Conservation (phyloP, 2,888 invertebrate genomes). For the Leptarthrus brevirostris region DNA sequence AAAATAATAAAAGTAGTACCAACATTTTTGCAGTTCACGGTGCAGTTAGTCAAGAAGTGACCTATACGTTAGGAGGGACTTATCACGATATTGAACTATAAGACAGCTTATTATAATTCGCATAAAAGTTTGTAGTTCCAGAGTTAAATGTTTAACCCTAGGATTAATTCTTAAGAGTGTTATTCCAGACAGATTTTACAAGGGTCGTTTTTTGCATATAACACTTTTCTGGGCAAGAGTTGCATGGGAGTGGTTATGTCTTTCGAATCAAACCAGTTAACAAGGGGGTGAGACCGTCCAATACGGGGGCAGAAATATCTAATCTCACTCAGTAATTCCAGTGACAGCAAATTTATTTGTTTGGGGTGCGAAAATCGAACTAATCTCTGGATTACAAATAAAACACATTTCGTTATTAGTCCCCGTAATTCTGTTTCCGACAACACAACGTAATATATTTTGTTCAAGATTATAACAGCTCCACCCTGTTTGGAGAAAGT, state of each 20-base stretch:
- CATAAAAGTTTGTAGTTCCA: no score
- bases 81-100: no score
- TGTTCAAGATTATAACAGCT: not conserved
- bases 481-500: not conserved
- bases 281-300: conserved; percentile 7
- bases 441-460: not conserved
- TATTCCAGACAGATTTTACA: no score
- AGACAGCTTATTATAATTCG: no score
- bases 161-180: no score
- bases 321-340: conserved; percentile 25
- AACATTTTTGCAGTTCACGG: no score
- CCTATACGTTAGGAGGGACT: no score
- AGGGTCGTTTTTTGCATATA: no score
- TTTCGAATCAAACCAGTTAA: not conserved
- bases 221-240: no score
- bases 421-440: conserved; percentile 10
- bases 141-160: no score
- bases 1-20: no score
- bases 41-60: no score
- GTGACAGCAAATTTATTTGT: conserved; percentile 23
- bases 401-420: conserved; percentile 32
- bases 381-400: conserved; percentile 45
- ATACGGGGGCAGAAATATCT: conserved; percentile 24
- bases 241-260: conserved; percentile 26
- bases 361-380: conserved; percentile 38